Evolutionary conservation across 2,113 vertebrate species (phyloP).

Genomic region (Mesoclemmys tuberculata): DNA sequence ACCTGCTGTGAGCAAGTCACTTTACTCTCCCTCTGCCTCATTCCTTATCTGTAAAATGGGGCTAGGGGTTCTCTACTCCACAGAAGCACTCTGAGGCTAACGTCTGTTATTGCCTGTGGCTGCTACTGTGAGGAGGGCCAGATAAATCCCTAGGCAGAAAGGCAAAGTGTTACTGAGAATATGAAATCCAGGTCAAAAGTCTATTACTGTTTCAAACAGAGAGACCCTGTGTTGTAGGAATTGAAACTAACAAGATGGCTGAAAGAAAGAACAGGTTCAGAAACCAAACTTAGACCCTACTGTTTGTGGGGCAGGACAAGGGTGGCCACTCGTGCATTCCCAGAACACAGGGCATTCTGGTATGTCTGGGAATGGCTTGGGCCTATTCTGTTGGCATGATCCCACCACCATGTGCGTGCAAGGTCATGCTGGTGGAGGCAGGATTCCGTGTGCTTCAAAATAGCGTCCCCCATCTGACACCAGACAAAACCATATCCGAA

Average conservation of each 20-base stretch:
- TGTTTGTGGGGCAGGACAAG: neutral
- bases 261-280: neutral
- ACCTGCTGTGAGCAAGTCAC: neutral
- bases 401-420: neutral
- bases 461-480: neutral
- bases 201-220: neutral
- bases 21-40: neutral
- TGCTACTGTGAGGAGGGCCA: neutral
- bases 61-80: neutral
- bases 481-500: neutral
- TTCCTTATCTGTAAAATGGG: accelerated
- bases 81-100: neutral
- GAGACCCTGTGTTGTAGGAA: accelerated
- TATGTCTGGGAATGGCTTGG: neutral
- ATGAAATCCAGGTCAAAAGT: neutral
- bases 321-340: neutral
- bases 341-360: neutral
- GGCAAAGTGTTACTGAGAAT: neutral
- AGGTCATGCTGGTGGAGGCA: neutral
- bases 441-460: neutral
- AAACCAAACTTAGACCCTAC: neutral
- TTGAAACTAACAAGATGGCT: accelerated
- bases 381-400: neutral
- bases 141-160: neutral
- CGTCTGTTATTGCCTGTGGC: neutral